These are phyloP conservation scores for Clarias platycephalus DNA, from an alignment of 2,797 vertebrate genomes.

Conservation along the genomic window DNA sequence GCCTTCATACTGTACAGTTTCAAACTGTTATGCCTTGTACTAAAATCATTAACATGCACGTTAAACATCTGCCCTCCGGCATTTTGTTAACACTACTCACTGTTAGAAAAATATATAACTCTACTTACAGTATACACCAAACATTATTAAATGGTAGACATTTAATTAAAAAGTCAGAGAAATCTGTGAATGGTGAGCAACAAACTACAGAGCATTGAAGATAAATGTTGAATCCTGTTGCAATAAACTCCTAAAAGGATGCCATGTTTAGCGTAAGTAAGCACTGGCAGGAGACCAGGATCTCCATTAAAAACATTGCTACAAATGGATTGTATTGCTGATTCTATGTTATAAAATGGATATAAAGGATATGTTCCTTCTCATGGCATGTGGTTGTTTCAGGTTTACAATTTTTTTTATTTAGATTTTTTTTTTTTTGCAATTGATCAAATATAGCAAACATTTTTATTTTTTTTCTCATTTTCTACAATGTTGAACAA, in stretches of 20 bases:
- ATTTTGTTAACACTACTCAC: not conserved
- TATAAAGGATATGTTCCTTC: not conserved
- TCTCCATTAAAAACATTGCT: constrained; percentile 43
- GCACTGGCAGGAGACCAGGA: constrained; percentile 42
- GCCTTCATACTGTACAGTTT: not conserved
- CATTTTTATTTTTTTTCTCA: no score
- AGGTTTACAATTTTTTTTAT: not conserved
- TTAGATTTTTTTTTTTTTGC: not conserved
- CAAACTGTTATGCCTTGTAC: not conserved
- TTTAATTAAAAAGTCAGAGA: not conserved
- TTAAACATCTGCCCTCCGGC: not conserved
- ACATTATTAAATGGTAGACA: not conserved
- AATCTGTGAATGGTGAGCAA: not conserved
- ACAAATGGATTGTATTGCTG: constrained; percentile 17
- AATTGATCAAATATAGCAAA: not conserved
- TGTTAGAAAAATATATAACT: not conserved
- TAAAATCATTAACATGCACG: not conserved
- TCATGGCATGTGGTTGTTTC: not conserved
- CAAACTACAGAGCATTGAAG: not conserved
- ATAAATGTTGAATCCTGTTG: constrained; percentile 17
- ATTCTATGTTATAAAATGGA: not conserved
- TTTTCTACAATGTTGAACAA: not conserved
- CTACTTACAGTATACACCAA: not conserved
- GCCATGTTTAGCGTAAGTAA: constrained; percentile 33
- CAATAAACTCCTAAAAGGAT: constrained; percentile 35